Conservation (phyloP, 2,113 vertebrate species). For the Picathartes gymnocephalus region DNA sequence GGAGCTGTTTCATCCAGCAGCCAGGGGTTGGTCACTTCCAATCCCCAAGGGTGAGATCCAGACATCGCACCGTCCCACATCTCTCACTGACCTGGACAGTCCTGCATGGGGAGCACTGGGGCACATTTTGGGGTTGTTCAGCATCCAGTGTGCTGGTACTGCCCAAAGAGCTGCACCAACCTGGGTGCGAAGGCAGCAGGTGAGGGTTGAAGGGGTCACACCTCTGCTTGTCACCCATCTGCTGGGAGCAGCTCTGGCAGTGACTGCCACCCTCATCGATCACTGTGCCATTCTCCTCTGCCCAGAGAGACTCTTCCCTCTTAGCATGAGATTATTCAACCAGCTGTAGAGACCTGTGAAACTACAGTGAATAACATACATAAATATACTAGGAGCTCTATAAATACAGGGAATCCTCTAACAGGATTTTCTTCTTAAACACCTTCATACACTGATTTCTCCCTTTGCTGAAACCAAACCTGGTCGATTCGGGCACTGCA, state of each 20-base stretch:
- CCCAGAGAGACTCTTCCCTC: background rate
- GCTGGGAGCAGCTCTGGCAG: background rate
- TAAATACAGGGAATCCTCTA: background rate
- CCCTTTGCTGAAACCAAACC: background rate
- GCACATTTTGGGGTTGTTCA: background rate
- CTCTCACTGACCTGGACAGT: background rate
- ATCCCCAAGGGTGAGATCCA: background rate
- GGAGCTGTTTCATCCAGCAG: background rate
- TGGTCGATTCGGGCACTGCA: background rate
- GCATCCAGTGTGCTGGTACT: background rate
- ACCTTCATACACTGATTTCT: background rate
- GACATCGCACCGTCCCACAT: background rate
- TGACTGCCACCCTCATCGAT: accelerated
- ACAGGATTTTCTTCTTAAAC: background rate
- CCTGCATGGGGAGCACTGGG: background rate
- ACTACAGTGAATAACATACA: background rate
- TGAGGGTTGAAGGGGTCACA: background rate
- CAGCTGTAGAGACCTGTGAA: background rate
- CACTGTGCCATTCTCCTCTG: background rate
- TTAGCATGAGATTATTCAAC: background rate
- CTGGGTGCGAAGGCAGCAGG: background rate
- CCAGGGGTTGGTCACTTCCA: background rate
- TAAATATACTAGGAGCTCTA: background rate
- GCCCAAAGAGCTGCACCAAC: background rate
- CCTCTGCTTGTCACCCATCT: background rate